Conservation (phyloP, 2,113 vertebrate species). For the Brachyhypopomus gauderio region DNA sequence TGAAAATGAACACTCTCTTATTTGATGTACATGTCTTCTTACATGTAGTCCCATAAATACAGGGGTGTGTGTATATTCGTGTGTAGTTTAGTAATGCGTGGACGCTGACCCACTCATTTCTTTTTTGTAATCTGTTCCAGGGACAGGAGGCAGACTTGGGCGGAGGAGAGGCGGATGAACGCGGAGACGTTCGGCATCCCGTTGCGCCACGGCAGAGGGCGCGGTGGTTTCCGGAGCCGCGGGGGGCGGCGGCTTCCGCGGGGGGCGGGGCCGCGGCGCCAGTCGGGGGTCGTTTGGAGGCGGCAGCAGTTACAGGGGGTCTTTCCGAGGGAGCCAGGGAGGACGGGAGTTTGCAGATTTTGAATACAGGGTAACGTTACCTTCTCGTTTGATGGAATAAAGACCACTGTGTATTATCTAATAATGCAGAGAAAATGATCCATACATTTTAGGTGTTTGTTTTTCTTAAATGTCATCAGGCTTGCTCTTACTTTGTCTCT, state of each 20-base stretch:
- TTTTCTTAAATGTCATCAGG: not conserved
- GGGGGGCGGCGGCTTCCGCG: slow-evolving; percentile 85
- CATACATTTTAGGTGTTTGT: not conserved
- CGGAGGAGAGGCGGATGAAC: slow-evolving; percentile 92
- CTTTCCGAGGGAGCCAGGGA: slow-evolving; percentile 86
- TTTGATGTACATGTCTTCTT: too few species aligned
- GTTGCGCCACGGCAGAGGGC: slow-evolving; percentile 84
- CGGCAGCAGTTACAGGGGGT: slow-evolving; percentile 82
- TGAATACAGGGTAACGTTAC: slow-evolving; percentile 71
- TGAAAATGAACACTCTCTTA: too few species aligned
- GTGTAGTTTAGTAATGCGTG: too few species aligned
- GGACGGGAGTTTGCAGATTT: slow-evolving; percentile 92
- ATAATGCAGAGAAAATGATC: too few species aligned
- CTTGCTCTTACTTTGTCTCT: slow-evolving; percentile 10
- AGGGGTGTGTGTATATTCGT: too few species aligned
- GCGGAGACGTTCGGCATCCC: slow-evolving; percentile 95
- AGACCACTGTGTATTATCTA: not conserved
- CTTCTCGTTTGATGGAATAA: not conserved
- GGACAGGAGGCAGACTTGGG: slow-evolving; percentile 92
- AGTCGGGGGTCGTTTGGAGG: slow-evolving; percentile 81
- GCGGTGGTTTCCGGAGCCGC: slow-evolving; percentile 86
- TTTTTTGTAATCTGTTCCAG: slow-evolving; percentile 63
- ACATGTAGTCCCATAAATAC: too few species aligned
- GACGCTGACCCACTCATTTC: not conserved
- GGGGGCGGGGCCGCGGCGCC: slow-evolving; percentile 79